These are phyloP conservation scores for Crotophaga sulcirostris DNA, from an alignment of 2,113 vertebrate genomes.

Conservation along the genomic window DNA sequence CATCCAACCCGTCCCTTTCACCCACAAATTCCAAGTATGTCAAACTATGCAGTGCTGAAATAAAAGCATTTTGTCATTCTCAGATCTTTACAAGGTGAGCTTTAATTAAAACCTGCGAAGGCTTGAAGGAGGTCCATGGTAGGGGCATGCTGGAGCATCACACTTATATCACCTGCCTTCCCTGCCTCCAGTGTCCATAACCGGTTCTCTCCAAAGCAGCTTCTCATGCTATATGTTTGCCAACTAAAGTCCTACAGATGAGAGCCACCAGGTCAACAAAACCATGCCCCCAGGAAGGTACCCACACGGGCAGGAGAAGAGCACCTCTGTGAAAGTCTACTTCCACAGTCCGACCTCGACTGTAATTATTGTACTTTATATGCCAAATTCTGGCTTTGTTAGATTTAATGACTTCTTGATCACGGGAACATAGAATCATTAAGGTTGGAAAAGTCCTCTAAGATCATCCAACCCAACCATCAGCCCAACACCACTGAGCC, in stretches of 20 bases:
- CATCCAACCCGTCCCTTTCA: background rate
- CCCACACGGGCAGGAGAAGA: rapidly evolving
- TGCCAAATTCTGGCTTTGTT: rapidly evolving
- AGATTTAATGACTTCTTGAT: background rate
- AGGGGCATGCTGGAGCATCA: background rate
- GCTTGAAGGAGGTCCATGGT: background rate
- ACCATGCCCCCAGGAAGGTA: background rate
- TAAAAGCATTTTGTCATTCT: background rate
- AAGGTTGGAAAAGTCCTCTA: no score
- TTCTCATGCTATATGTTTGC: rapidly evolving
- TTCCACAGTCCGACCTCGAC: background rate
- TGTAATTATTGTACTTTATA: rapidly evolving
- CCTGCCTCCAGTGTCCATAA: background rate
- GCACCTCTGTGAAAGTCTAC: background rate
- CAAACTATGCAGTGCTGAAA: rapidly evolving
- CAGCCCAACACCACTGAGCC: no score
- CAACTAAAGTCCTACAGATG: rapidly evolving
- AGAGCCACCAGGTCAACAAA: background rate
- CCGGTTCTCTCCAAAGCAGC: rapidly evolving
- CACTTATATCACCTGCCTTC: rapidly evolving
- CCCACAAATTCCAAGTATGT: background rate
- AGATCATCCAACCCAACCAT: no score
- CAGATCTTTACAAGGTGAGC: background rate
- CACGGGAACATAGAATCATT: no score
- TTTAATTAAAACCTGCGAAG: background rate